A percentile compares a stretch with the other conserved stretches of the same genome.
Conservation (phyloP, 1,140 invertebrate genomes). For the Leptopilina clavipes region DNA sequence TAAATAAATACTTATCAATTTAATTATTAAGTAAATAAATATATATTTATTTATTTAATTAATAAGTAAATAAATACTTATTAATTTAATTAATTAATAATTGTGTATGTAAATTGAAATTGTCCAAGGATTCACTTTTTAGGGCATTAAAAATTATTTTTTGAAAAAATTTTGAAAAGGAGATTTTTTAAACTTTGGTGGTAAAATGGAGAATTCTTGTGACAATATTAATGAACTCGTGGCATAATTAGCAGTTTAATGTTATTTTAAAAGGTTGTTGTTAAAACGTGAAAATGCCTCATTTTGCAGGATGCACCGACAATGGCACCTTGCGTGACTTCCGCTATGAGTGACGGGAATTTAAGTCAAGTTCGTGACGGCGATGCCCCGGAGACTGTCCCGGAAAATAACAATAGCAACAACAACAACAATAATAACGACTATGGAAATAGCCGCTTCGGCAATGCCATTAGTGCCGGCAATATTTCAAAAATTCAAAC, state of each 20-base stretch:
- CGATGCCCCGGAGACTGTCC: conserved; percentile 51
- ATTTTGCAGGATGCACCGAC: conserved; percentile 59
- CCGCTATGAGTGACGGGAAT: conserved; percentile 67
- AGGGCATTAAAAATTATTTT: too few relatives aligned
- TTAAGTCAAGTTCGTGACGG: conserved; percentile 65
- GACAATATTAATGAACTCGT: not conserved
- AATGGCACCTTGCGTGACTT: conserved; percentile 66
- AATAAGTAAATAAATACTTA: too few relatives aligned
- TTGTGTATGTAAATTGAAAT: too few relatives aligned
- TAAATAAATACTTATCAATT: too few relatives aligned
- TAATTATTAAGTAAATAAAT: too few relatives aligned
- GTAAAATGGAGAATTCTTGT: not conserved
- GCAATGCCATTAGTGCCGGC: conserved; percentile 63
- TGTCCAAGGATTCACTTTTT: too few relatives aligned
- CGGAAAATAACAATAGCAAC: conserved; percentile 54
- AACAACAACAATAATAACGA: conserved; percentile 57
- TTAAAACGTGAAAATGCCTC: conserved; percentile 12
- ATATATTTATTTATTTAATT: too few relatives aligned
- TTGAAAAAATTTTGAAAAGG: too few relatives aligned
- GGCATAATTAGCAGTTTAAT: not conserved
- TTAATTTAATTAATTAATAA: too few relatives aligned
- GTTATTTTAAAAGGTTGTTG: not conserved
- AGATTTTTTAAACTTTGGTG: not conserved
- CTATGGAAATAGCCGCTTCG: conserved; percentile 60
- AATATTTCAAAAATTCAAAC: conserved; percentile 66